Percentiles rank a stretch among this genome's conserved stretches.
phyloP scores from a whole-genome alignment of 2,888 invertebrate species.

The Tortrix viridana region DNA sequence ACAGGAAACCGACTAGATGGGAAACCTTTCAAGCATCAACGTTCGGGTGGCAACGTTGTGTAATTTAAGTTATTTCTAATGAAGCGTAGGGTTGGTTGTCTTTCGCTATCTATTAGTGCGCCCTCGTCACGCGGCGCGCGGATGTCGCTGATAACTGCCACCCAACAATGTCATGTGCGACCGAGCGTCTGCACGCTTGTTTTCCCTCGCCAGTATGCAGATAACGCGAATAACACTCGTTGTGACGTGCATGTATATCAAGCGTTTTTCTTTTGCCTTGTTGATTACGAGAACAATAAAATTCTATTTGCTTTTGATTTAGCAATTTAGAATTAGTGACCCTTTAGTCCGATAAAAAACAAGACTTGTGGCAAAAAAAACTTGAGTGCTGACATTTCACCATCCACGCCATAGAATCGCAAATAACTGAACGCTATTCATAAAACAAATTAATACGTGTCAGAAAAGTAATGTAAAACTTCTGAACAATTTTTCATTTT shows the following conservation, averaged over 20 bases:
- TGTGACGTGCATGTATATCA: constrained; percentile 17
- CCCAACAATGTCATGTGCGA: constrained; percentile 40
- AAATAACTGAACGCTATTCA: constrained; percentile 54
- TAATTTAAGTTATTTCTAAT: constrained; percentile 41
- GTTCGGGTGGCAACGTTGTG: constrained; percentile 32
- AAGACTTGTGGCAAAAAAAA: too few species aligned
- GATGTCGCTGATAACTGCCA: constrained; percentile 60
- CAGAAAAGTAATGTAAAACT: constrained; percentile 62
- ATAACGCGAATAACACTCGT: constrained; percentile 34
- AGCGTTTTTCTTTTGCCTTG: background rate
- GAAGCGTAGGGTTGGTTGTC: constrained; percentile 41
- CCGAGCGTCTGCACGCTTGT: constrained; percentile 40
- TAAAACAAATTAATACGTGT: constrained; percentile 66
- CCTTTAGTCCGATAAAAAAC: too few species aligned
- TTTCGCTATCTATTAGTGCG: constrained; percentile 49
- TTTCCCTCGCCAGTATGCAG: constrained; percentile 56
- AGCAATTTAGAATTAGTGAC: too few species aligned
- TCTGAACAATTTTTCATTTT: constrained; percentile 60
- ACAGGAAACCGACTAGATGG: constrained; percentile 21
- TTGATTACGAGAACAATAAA: too few species aligned
- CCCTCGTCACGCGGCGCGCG: constrained; percentile 65
- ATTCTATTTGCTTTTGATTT: too few species aligned
- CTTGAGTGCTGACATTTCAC: too few species aligned
- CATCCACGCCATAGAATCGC: constrained; percentile 31
- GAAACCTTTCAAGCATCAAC: constrained; percentile 29